A percentile compares a stretch with the other conserved stretches of the same genome.
Conservation (phyloP, 2,113 vertebrate genomes). For the Cryptotis parvus region DNA sequence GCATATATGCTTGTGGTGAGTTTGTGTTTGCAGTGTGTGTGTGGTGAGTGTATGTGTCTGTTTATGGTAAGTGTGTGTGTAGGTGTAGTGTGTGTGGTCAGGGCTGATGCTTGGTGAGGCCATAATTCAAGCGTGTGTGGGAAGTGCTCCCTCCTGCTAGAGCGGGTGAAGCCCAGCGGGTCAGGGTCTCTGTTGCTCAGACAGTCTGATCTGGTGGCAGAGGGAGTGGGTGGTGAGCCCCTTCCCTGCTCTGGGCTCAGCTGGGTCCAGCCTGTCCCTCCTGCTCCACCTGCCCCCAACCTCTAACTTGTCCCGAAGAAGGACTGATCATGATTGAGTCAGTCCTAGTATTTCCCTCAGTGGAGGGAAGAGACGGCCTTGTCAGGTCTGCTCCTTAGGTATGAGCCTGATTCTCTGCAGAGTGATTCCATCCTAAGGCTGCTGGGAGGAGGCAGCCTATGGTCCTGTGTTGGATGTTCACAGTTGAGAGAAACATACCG, state of each 20-base stretch:
- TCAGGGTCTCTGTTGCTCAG: not conserved
- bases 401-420: not conserved
- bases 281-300: not conserved
- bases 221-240: no score
- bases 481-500: not conserved
- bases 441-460: fast-evolving
- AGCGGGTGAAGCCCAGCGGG: not conserved
- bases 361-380: not conserved
- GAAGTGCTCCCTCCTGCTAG: not conserved
- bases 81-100: no score
- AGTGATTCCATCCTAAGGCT: not conserved
- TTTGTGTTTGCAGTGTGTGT: no score
- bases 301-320: not conserved
- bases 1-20: no score
- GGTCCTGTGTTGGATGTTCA: not conserved
- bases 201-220: no score
- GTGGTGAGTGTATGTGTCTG: no score
- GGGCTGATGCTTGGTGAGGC: no score
- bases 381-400: not conserved
- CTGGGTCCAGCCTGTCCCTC: not conserved
- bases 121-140: no score
- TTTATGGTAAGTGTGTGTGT: no score
- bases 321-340: not conserved
- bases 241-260: not conserved
- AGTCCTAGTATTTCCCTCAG: not conserved